These are phyloP conservation scores for Drosophila pseudotalamancana DNA, from an alignment of 2,888 invertebrate genomes.

Conservation along the genomic window DNA sequence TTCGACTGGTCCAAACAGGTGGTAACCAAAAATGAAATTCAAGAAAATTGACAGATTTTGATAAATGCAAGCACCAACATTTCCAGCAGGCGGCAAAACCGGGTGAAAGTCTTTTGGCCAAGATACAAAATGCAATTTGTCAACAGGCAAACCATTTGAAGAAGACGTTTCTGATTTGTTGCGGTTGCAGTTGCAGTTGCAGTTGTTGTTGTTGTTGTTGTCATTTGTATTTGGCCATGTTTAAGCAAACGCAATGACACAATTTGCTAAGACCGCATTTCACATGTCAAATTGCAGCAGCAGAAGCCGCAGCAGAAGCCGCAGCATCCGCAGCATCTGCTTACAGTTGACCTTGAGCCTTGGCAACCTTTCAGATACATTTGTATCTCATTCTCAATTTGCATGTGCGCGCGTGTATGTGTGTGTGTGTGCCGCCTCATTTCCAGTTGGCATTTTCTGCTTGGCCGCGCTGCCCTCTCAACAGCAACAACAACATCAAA, in stretches of 20 bases:
- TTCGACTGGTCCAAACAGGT: slow-evolving; percentile 29
- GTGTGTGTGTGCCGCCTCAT: slow-evolving; percentile 70
- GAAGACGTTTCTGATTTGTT: slow-evolving; percentile 58
- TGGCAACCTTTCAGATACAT: slow-evolving; percentile 1
- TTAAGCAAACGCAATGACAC: slow-evolving; percentile 68
- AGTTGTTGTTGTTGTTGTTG: slow-evolving; percentile 13
- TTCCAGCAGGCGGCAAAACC: slow-evolving; percentile 9
- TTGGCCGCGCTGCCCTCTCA: slow-evolving; percentile 30
- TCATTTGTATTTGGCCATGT: slow-evolving; percentile 51
- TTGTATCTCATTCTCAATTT: slow-evolving; percentile 23
- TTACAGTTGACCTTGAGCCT: slow-evolving; percentile 42
- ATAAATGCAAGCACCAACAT: slow-evolving; percentile 59
- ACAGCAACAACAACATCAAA: slow-evolving; percentile 12
- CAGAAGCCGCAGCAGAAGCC: not conserved
- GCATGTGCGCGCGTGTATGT: not conserved
- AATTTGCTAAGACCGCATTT: slow-evolving; percentile 74
- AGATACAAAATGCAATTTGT: slow-evolving; percentile 62
- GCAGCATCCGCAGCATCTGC: slow-evolving; percentile 12
- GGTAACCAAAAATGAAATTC: slow-evolving; percentile 43
- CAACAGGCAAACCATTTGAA: slow-evolving; percentile 68
- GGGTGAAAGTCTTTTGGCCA: slow-evolving; percentile 46
- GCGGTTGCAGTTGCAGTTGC: not conserved
- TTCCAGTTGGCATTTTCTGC: slow-evolving; percentile 74
- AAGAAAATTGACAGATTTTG: slow-evolving; percentile 76
- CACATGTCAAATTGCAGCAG: slow-evolving; percentile 54